Base-by-base conservation (phyloP, 2,797 vertebrate genomes). In the Pelobates cultripes region DNA sequence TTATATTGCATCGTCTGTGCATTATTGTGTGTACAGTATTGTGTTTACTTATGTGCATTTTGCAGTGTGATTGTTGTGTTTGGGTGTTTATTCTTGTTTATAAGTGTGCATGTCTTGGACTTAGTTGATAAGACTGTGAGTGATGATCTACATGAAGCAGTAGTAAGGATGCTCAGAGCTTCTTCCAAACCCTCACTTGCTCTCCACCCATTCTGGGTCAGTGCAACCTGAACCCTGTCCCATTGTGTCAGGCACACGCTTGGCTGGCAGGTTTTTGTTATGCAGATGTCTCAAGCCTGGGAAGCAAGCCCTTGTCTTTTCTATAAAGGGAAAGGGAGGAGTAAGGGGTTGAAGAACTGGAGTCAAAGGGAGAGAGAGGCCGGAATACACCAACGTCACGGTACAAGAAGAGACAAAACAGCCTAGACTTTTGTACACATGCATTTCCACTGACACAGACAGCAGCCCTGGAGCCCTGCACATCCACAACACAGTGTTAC, bases 191-290 rank as follows among this genome's bases (percentile, higher is more conserved):
- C 45, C 53, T 53, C 51, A 28, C 47, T 7, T 67, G 41, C 80
- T 70, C 55, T 14, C 2, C 74, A 55, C 66, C 68, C 66, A 69
- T 70, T 78, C 55, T 53, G 78, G 85, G 79, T 84, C 75, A 78
- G 41, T 76, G 68, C 63, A 17, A 71, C 14, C 17, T 67, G 73
- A 80, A 86, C 86, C 86, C 74, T 0, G 28, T 84, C 86, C 86
- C 88, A 88, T 90, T 91, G 86, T 85, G 89, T 73, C 83, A 84
- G 86, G 87, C 92, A 89, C 89, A 93, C 91, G 91, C 87, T 86
- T 89, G 81, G 87, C 91, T 89, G 87, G 88, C 85, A 85, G 85
- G 85, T 93, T 92, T 95, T 97, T 96, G 94, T 97, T 93, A 95
- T 95, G 94, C 91, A 94, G 93, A 96, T 96, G 89, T 86, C 78